Percentiles rank a stretch among this genome's conserved stretches.
These are phyloP conservation scores for Drosophila diplacantha DNA, from an alignment of 2,888 invertebrate genomes.

Conservation along the genomic window DNA sequence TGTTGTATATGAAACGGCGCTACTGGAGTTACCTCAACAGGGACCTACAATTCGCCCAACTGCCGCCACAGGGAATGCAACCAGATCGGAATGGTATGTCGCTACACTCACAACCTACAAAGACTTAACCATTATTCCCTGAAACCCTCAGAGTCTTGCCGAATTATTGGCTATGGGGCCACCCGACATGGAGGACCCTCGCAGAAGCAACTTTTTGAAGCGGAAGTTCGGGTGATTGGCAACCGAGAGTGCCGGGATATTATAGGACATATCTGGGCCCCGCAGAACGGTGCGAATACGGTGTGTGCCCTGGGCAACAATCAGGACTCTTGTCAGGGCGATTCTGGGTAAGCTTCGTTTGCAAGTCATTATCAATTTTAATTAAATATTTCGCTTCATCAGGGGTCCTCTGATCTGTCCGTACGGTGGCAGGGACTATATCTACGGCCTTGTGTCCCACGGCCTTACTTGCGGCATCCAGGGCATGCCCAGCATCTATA, in stretches of 20 bases:
- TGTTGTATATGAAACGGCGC: conserved; percentile 57
- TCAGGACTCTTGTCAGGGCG: conserved; percentile 77
- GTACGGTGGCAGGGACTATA: conserved; percentile 60
- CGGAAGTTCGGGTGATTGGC: conserved; percentile 68
- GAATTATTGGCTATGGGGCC: conserved; percentile 76
- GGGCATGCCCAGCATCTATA: conserved; percentile 76
- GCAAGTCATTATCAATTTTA: too few species aligned
- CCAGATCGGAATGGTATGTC: conserved; percentile 63
- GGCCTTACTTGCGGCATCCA: conserved; percentile 75
- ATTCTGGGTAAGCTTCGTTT: conserved; percentile 59
- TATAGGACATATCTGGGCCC: conserved; percentile 76
- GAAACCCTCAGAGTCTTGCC: conserved; percentile 62
- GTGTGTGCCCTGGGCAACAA: conserved; percentile 75
- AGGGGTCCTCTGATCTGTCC: conserved; percentile 75
- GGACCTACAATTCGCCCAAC: conserved; percentile 51
- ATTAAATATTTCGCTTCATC: background rate
- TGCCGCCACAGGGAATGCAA: conserved; percentile 65
- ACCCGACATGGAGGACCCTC: conserved; percentile 68
- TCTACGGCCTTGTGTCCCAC: conserved; percentile 76
- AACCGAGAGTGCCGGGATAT: conserved; percentile 63
- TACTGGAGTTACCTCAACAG: conserved; percentile 31
- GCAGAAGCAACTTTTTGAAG: conserved; percentile 69
- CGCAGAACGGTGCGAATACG: conserved; percentile 72
- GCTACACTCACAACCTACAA: too few species aligned
- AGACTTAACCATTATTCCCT: background rate